Conservation (phyloP, 2,888 invertebrate genomes). For the Bimastos eiseni region DNA sequence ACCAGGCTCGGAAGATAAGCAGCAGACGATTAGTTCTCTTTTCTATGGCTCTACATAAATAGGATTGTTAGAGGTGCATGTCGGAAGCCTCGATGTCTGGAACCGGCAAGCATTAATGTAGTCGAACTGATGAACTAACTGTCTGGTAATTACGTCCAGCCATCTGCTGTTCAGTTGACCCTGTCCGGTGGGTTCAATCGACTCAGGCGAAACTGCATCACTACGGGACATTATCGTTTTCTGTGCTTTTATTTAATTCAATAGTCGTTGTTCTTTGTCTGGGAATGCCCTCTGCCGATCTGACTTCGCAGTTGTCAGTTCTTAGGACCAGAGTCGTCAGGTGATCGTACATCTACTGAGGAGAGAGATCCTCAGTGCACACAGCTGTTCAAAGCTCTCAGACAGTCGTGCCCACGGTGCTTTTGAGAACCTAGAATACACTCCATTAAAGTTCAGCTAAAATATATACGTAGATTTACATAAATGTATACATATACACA, state of each 20-base stretch:
- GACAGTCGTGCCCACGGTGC: too few species aligned
- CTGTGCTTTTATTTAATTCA: neutral
- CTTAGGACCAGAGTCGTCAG: neutral
- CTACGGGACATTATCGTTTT: neutral
- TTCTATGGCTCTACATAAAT: neutral
- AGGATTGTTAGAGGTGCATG: neutral
- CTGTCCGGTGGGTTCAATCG: neutral
- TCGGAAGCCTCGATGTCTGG: neutral
- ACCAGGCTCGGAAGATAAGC: constrained; percentile 2
- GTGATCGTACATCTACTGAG: neutral
- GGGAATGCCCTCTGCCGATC: neutral
- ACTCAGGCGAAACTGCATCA: neutral
- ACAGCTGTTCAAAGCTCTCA: neutral
- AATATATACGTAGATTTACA: too few species aligned
- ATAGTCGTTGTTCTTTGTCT: neutral
- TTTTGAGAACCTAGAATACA: too few species aligned
- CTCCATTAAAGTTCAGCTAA: too few species aligned
- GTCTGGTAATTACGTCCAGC: neutral
- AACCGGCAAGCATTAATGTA: neutral
- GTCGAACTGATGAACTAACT: neutral
- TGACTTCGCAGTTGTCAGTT: neutral
- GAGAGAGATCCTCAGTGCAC: neutral
- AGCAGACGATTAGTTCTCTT: neutral
- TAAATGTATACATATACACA: too few species aligned
- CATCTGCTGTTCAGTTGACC: neutral